Conservation (phyloP, 2,797 vertebrate genomes). For the Setipinna tenuifilis region DNA sequence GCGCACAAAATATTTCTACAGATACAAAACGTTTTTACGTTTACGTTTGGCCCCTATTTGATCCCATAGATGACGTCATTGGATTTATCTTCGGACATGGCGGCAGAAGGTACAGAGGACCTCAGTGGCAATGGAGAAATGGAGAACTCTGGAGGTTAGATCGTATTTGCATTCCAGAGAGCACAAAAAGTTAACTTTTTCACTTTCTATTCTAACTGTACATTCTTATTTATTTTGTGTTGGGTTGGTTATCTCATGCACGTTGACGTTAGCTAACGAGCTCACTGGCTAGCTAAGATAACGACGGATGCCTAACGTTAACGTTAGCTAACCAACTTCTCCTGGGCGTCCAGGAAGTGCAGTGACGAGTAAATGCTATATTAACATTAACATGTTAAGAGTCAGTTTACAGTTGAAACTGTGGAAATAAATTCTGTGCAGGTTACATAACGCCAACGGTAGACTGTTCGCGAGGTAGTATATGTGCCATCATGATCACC, state of each 20-base stretch:
- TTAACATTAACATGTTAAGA: neutral
- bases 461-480: neutral
- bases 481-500: neutral
- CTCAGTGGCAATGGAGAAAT: conserved; percentile 70
- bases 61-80: conserved; percentile 58
- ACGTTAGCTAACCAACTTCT: neutral
- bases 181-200: neutral
- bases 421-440: neutral
- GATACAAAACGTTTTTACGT: too few species aligned
- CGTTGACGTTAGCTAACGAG: neutral
- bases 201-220: neutral
- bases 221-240: neutral
- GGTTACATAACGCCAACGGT: neutral
- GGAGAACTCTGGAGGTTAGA: conserved; percentile 66
- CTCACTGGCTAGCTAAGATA: neutral
- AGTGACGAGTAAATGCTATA: neutral
- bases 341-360: neutral
- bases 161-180: neutral
- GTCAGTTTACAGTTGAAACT: neutral
- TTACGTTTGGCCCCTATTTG: conserved; percentile 8
- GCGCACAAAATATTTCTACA: too few species aligned
- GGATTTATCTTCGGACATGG: conserved; percentile 67
- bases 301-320: neutral
- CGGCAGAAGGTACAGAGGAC: conserved; percentile 71
- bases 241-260: neutral